phyloP scores from a whole-genome alignment of 37 sponge, comb jelly and placozoan species.

The Agelas oroides region DNA sequence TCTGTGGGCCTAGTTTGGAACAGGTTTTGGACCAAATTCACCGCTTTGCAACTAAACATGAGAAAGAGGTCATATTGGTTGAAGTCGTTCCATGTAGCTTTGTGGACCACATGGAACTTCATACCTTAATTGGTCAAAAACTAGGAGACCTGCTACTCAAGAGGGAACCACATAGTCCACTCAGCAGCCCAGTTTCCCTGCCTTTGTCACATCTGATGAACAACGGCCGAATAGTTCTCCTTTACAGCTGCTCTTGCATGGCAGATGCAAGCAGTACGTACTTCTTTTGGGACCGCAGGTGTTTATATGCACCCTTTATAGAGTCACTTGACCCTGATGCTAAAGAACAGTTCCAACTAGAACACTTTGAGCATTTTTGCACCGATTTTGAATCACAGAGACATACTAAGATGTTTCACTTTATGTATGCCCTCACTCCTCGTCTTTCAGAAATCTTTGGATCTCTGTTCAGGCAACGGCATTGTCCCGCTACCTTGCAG shows the following conservation, averaged over 20 bases:
- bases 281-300: conserved; percentile 26
- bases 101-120: conserved; percentile 13
- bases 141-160: conserved; percentile 6
- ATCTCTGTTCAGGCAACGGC: background rate
- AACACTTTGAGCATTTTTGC: background rate
- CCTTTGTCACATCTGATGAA: conserved; percentile 3
- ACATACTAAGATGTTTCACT: conserved; percentile 5
- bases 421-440: conserved; percentile 40
- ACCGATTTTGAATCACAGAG: background rate
- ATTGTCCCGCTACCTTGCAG: background rate
- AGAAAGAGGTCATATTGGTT: conserved; percentile 4
- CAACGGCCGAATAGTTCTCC: conserved; percentile 11
- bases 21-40: conserved; percentile 4
- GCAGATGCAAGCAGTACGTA: background rate
- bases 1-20: conserved; percentile 13
- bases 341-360: conserved; percentile 3
- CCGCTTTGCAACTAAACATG: background rate
- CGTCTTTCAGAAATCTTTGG: background rate
- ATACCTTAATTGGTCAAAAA: background rate
- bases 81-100: conserved; percentile 10
- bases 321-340: conserved; percentile 5
- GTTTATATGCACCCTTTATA: conserved; percentile 15
- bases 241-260: background rate
- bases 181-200: background rate
- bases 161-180: background rate